These are phyloP conservation scores for Semnornis frantzii DNA, from an alignment of 2,113 vertebrate genomes.

Conservation along the genomic window DNA sequence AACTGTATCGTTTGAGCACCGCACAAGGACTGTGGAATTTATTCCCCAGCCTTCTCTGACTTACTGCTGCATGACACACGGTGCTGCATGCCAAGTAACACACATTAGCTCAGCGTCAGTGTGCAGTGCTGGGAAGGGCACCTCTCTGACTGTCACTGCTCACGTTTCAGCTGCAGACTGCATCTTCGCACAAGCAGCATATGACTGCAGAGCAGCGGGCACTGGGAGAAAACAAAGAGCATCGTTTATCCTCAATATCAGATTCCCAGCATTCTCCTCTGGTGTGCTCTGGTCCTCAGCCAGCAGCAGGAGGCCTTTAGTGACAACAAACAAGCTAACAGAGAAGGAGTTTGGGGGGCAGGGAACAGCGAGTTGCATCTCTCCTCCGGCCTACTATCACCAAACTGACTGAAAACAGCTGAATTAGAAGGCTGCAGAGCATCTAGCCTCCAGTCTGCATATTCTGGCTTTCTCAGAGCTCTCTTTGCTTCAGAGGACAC, in stretches of 20 bases:
- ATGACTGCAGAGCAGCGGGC: not conserved
- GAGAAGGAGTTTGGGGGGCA: not conserved
- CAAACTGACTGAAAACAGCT: not conserved
- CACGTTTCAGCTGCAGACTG: not conserved
- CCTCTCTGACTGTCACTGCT: not conserved
- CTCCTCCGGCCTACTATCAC: not conserved
- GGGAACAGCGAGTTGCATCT: not conserved
- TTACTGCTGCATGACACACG: rapidly evolving
- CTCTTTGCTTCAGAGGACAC: not conserved
- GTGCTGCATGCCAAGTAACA: not conserved
- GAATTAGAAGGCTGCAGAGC: not conserved
- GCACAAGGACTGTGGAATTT: not conserved
- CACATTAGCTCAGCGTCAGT: not conserved
- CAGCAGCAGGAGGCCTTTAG: not conserved
- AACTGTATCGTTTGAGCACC: not conserved
- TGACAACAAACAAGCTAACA: not conserved
- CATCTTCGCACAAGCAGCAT: not conserved
- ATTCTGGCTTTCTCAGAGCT: not conserved
- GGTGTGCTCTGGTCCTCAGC: not conserved
- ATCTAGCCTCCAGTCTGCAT: rapidly evolving
- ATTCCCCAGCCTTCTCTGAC: not conserved
- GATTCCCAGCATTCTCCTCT: not conserved
- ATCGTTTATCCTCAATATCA: not conserved
- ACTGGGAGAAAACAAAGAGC: not conserved
- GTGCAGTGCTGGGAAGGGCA: not conserved